These are phyloP conservation scores for Brachycybe producta DNA, from an alignment of 2,888 invertebrate species.

Conservation along the genomic window DNA sequence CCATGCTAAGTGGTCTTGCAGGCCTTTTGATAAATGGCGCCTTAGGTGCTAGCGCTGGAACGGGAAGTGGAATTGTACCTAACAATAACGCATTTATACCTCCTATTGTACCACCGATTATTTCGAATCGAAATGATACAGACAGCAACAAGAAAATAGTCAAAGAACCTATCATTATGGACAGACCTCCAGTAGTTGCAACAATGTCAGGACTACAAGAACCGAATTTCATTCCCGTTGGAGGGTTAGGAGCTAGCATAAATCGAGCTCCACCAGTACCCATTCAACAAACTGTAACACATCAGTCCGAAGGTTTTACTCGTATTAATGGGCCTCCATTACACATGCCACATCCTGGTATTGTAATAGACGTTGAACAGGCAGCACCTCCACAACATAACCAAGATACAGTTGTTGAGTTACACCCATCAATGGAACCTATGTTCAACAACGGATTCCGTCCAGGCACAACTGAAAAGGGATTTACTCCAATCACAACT, in stretches of 20 bases:
- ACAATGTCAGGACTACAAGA: slow-evolving; percentile 19
- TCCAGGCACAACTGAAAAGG: slow-evolving; percentile 20
- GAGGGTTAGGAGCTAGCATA: slow-evolving; percentile 22
- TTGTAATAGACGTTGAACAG: slow-evolving; percentile 13
- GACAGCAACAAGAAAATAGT: background rate
- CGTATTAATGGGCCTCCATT: slow-evolving; percentile 13
- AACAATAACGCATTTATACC: background rate
- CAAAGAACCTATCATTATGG: background rate
- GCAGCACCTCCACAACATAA: background rate
- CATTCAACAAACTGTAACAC: slow-evolving; percentile 1
- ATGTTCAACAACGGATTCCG: slow-evolving; percentile 17
- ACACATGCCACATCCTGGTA: slow-evolving; percentile 15
- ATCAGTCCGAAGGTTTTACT: slow-evolving; percentile 7
- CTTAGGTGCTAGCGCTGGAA: slow-evolving; percentile 16
- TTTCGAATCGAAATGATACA: slow-evolving; percentile 18
- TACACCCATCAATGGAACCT: slow-evolving; percentile 11
- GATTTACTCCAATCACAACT: slow-evolving; percentile 19
- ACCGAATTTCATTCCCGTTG: slow-evolving; percentile 24
- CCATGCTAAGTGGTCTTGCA: slow-evolving; percentile 13
- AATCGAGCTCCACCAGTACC: background rate
- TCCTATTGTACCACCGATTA: slow-evolving; percentile 3
- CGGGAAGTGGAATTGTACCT: background rate
- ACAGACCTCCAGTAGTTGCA: slow-evolving; percentile 17
- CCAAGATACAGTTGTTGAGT: background rate
- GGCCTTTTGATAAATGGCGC: slow-evolving; percentile 18